A percentile compares a stretch with the other conserved stretches of the same genome.
Evolutionary conservation across 1,140 invertebrate genomes (phyloP).

Genomic region (Spodoptera litura): DNA sequence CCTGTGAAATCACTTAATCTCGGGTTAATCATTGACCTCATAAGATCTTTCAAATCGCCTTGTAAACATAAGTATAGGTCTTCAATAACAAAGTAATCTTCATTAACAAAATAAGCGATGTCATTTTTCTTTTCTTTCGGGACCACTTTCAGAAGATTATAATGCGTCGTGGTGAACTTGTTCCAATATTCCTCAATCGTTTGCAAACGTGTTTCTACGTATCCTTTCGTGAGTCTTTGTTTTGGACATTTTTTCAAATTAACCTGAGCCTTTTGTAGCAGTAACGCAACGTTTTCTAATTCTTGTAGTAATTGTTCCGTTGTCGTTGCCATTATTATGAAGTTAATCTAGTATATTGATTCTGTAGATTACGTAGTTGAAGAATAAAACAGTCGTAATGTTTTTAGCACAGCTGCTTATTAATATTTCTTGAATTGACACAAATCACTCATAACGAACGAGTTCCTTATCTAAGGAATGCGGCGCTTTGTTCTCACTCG

Average conservation of each 20-base stretch:
- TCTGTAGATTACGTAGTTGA: conserved; percentile 1
- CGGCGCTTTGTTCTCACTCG: too few relatives aligned
- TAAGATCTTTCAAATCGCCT: conserved; percentile 45
- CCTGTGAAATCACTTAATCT: background rate
- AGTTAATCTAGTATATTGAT: too few relatives aligned
- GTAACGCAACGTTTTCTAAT: conserved; percentile 43
- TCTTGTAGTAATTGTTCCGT: conserved; percentile 17
- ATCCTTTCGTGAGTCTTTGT: conserved; percentile 52
- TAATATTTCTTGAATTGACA: background rate
- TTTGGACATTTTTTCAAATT: conserved; percentile 58
- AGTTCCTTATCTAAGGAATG: conserved; percentile 11
- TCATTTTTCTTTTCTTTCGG: conserved; percentile 31
- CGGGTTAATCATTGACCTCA: background rate
- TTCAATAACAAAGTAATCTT: conserved; percentile 48
- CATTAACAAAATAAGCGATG: conserved; percentile 42
- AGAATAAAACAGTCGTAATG: background rate
- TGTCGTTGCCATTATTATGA: background rate
- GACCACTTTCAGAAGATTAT: conserved; percentile 5
- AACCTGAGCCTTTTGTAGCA: conserved; percentile 51
- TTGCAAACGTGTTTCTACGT: conserved; percentile 51
- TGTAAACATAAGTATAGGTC: conserved; percentile 46
- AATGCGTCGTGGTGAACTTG: conserved; percentile 43
- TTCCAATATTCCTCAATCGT: conserved; percentile 53
- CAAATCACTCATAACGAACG: background rate
- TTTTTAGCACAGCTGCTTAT: too few relatives aligned